Conservation (phyloP, 1,140 invertebrate species). For the Sweltsa coloradensis region DNA sequence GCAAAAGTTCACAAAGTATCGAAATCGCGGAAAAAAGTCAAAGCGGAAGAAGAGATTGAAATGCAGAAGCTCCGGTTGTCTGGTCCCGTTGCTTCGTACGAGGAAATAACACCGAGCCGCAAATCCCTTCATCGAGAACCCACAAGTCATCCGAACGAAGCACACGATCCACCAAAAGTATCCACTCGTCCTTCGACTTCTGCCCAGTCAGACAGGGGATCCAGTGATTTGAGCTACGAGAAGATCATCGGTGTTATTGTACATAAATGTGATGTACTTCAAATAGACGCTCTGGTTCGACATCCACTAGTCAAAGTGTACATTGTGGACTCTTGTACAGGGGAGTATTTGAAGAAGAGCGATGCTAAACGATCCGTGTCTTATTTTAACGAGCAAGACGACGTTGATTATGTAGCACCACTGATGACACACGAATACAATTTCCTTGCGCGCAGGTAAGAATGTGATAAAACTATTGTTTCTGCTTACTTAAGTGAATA, state of each 20-base stretch:
- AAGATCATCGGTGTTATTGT: constrained; percentile 9
- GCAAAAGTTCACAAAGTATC: too few relatives aligned
- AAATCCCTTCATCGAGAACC: too few relatives aligned
- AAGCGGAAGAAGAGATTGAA: too few relatives aligned
- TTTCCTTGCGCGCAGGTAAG: constrained; percentile 18
- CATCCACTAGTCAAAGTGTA: constrained; percentile 34
- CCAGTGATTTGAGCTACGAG: constrained; percentile 8
- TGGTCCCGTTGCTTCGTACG: too few relatives aligned
- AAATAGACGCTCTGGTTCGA: constrained; percentile 24
- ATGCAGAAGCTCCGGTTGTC: too few relatives aligned
- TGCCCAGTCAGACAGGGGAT: too few relatives aligned
- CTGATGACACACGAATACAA: constrained; percentile 17
- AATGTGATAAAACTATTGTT: background rate
- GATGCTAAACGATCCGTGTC: constrained; percentile 10
- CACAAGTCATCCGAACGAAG: too few relatives aligned
- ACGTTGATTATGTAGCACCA: constrained; percentile 15
- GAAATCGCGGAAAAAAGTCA: too few relatives aligned
- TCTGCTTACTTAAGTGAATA: background rate
- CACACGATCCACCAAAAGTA: too few relatives aligned
- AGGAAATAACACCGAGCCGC: too few relatives aligned
- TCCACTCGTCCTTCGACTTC: too few relatives aligned
- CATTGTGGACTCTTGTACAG: constrained; percentile 24
- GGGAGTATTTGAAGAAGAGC: constrained; percentile 24
- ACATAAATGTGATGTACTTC: constrained; percentile 10
- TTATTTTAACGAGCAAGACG: constrained; percentile 15